Base-by-base conservation (phyloP, 2,113 vertebrate genomes). In the Sisor rabdophorus region DNA sequence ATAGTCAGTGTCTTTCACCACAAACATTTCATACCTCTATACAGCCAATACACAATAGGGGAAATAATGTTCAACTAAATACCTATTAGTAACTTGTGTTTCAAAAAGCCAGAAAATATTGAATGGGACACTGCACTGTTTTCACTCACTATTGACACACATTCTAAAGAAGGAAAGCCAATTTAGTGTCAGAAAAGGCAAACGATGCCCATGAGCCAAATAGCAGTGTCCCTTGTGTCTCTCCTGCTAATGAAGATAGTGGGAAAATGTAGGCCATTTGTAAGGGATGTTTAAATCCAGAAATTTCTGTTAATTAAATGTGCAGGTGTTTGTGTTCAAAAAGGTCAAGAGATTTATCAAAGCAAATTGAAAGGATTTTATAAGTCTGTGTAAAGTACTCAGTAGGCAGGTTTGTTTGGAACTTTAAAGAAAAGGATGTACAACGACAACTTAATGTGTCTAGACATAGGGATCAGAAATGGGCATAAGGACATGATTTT, bases 131-230 rank as follows among this genome's bases (percentile, higher is more conserved):
- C 19, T 32, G 24, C 56, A 68, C 11, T 52, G 40, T 17, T 20
- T 58, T 77, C 52, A 28, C 56, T 47, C 65, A 69, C 36, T 36
- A 58, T 15, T 67, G 61, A 76, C 61, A 67, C 53, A 56, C 63
- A 68, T 48, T 56, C n/a, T 52, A 47, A 6, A 77, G 65, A 77
- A 70, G 54, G 17, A 70, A 65, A 36, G 48, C 40, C 24, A 77
- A 69, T 50, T 77, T 32, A 69, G 65, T 30, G 28, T 20, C 40
- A 77, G 55, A 77, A 2, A 20, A 76, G 2, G 55, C 24, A 58
- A 76, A 69, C 30, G 52, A 75, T 40, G 50, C 74, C 73, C 60
- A 7, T 19, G 26, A 67, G 65, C 24, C 75, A 70, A 70, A 69
- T 53, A 17, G 54, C 54, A 48, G 13, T 69, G 52, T 77, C 65